A percentile compares a stretch with the other conserved stretches of the same genome.
phyloP scores from a whole-genome alignment of 2,113 vertebrate species.

The Calonectris borealis region DNA sequence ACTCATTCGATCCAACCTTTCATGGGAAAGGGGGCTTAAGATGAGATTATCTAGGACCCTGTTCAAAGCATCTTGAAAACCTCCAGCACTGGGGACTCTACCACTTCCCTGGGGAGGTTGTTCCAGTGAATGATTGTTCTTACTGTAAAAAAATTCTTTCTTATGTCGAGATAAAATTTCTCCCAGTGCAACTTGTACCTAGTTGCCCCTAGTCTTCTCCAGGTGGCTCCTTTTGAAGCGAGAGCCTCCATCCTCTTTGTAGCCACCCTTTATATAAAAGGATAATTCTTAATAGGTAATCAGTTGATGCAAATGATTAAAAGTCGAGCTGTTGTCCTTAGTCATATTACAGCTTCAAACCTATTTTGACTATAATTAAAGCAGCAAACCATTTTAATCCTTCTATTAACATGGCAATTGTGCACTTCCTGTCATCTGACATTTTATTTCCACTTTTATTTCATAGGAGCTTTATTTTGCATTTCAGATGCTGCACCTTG shows the following conservation, averaged over 20 bases:
- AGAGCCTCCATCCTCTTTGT: background rate
- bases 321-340: background rate
- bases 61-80: background rate
- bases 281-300: background rate
- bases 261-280: background rate
- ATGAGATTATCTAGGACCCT: background rate
- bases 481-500: background rate
- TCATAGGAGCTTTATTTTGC: background rate
- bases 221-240: background rate
- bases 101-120: background rate
- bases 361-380: background rate
- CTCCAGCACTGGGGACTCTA: background rate
- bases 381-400: background rate
- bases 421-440: background rate
- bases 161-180: background rate
- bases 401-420: background rate
- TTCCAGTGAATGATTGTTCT: background rate
- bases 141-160: background rate
- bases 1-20: background rate
- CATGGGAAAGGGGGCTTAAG: background rate
- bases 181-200: background rate
- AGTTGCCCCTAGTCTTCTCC: background rate
- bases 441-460: background rate
- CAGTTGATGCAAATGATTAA: background rate
- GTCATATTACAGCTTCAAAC: background rate